These are phyloP conservation scores for Epistrophe eligans DNA, from an alignment of 2,888 invertebrate genomes.

Conservation along the genomic window DNA sequence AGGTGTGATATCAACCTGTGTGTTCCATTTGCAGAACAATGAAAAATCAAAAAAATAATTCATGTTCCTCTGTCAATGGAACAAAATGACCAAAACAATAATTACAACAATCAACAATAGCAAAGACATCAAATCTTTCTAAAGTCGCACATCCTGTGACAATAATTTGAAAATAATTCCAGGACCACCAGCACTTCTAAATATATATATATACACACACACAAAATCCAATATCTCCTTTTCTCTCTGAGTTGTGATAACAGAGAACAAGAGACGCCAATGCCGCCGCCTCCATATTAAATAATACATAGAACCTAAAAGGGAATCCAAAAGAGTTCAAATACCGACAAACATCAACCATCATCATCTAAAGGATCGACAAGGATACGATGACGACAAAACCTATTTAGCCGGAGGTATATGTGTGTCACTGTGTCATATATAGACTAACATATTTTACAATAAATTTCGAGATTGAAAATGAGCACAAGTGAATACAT, in stretches of 20 bases:
- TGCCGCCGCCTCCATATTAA: constrained; percentile 60
- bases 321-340: constrained; percentile 54
- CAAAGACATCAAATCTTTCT: constrained; percentile 69
- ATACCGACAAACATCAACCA: constrained; percentile 60
- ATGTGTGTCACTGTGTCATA: constrained; percentile 44
- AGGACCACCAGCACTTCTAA: constrained; percentile 59
- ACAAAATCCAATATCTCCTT: background rate
- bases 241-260: constrained; percentile 26
- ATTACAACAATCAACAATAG: constrained; percentile 71
- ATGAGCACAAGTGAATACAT: constrained; percentile 60
- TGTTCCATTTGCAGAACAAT: constrained; percentile 11
- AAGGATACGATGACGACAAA: constrained; percentile 40
- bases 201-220: constrained; percentile 17
- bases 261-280: constrained; percentile 58
- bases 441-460: background rate
- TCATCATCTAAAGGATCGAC: background rate
- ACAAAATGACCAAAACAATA: constrained; percentile 70
- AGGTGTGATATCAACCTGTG: constrained; percentile 32
- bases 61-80: constrained; percentile 48
- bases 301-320: constrained; percentile 1
- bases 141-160: constrained; percentile 71
- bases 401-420: constrained; percentile 55
- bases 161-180: constrained; percentile 72
- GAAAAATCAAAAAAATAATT: background rate
- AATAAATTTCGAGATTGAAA: constrained; percentile 14